phyloP scores from a whole-genome alignment of 2,797 vertebrate species.

The Aldrovandia affinis region DNA sequence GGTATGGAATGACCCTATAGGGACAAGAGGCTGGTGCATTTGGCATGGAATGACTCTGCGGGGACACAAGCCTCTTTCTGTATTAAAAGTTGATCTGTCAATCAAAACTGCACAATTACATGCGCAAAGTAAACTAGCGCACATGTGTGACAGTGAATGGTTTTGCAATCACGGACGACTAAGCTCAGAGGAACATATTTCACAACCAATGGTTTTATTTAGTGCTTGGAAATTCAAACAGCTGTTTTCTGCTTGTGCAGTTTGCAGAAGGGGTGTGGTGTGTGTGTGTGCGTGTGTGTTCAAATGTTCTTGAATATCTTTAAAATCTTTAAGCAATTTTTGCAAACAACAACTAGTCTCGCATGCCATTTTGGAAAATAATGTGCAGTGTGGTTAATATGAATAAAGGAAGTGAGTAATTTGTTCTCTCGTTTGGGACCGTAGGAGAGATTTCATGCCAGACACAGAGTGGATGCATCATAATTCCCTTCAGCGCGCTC shows the following conservation, averaged over 20 bases:
- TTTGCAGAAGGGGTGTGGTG: background rate
- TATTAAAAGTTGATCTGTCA: constrained; percentile 29
- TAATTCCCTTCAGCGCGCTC: constrained; percentile 60
- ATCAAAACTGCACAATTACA: constrained; percentile 32
- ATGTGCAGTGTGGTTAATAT: constrained; percentile 49
- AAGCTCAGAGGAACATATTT: constrained; percentile 8
- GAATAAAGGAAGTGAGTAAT: constrained; percentile 57
- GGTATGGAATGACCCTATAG: background rate
- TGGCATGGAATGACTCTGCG: background rate
- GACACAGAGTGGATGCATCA: constrained; percentile 60
- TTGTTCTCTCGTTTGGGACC: constrained; percentile 53
- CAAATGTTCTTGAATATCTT: constrained; percentile 49
- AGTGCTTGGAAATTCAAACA: constrained; percentile 30
- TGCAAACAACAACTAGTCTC: constrained; percentile 40
- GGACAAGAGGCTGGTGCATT: background rate
- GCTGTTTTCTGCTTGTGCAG: constrained; percentile 34
- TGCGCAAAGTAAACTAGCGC: constrained; percentile 15
- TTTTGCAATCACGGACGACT: constrained; percentile 16
- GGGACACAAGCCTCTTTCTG: background rate
- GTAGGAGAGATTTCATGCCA: constrained; percentile 46
- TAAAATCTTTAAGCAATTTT: constrained; percentile 44
- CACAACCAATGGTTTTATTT: constrained; percentile 29
- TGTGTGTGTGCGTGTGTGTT: too few species aligned
- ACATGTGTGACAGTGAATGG: constrained; percentile 1
- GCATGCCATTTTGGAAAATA: constrained; percentile 32